Evolutionary conservation across 2,113 vertebrate species (phyloP).

Genomic region (Todiramphus chloris): DNA sequence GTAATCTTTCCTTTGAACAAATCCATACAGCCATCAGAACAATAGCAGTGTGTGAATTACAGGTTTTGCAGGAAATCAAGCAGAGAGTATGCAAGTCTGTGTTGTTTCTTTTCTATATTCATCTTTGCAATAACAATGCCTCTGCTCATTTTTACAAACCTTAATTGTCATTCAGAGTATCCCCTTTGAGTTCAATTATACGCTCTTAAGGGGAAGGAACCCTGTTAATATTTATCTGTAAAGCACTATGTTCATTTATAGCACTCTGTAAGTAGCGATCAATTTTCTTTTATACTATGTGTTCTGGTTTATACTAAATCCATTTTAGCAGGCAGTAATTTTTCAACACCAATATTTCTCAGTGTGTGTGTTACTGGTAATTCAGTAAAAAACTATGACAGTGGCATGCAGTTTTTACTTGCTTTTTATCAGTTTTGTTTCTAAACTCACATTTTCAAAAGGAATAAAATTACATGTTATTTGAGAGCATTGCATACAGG

Average conservation of each 20-base stretch:
- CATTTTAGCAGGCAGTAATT: conserved; percentile 53
- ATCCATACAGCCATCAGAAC: not conserved
- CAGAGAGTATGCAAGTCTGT: conserved; percentile 1
- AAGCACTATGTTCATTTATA: conserved; percentile 58
- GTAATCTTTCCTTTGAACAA: conserved; percentile 40
- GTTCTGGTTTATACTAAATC: conserved; percentile 40
- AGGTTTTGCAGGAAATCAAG: conserved; percentile 13
- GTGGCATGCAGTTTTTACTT: conserved; percentile 2
- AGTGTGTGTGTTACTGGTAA: conserved; percentile 23
- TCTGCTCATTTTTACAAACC: conserved; percentile 48
- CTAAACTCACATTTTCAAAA: conserved; percentile 29
- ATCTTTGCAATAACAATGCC: conserved; percentile 44
- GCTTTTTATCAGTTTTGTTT: conserved; percentile 31
- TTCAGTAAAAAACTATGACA: conserved; percentile 8
- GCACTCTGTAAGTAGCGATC: conserved; percentile 40
- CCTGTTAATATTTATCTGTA: conserved; percentile 57
- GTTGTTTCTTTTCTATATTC: conserved; percentile 26
- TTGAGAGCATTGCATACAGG: not conserved
- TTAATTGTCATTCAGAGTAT: conserved; percentile 42
- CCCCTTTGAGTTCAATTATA: conserved; percentile 58
- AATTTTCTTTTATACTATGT: conserved; percentile 37
- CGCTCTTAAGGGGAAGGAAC: conserved; percentile 47
- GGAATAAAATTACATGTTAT: not conserved
- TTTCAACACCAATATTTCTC: conserved; percentile 37
- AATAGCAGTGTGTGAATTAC: conserved; percentile 17